Evolutionary conservation across 2,888 invertebrate genomes (phyloP).

Genomic region (Formica aserva): DNA sequence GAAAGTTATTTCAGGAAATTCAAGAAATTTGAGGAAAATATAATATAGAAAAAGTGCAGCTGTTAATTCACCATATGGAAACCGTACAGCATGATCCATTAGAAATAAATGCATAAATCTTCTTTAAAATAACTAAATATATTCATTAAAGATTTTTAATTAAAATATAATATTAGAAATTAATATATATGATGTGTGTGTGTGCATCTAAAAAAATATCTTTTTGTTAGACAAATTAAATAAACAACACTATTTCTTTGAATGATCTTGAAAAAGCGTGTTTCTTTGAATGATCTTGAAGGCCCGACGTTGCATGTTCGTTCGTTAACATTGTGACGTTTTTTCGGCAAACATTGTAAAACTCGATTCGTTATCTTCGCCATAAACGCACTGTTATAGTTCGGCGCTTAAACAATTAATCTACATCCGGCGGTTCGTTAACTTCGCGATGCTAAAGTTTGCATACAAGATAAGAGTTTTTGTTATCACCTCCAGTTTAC

Average conservation of each 20-base stretch:
- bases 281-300: not conserved
- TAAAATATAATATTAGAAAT: not conserved
- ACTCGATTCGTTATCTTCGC: constrained; percentile 46
- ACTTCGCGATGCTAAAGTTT: constrained; percentile 36
- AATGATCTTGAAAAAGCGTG: not conserved
- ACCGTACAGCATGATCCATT: not conserved
- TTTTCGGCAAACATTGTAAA: constrained; percentile 46
- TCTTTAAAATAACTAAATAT: not conserved
- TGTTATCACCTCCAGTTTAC: constrained; percentile 34
- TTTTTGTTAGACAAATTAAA: not conserved
- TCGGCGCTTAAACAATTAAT: constrained; percentile 53
- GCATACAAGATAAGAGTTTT: constrained; percentile 25
- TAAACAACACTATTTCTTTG: not conserved
- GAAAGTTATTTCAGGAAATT: not conserved
- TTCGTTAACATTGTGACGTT: constrained; percentile 28
- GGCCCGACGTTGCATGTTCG: not conserved
- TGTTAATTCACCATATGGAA: not conserved
- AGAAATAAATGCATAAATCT: not conserved
- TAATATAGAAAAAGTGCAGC: not conserved
- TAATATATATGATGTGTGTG: not conserved
- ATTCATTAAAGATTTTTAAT: not conserved
- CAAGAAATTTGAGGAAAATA: not conserved
- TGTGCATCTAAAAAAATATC: not conserved
- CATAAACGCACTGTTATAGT: constrained; percentile 39
- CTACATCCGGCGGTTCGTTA: constrained; percentile 44